Percentiles rank a stretch among this genome's conserved stretches.
Conservation (phyloP, 2,797 vertebrate genomes). For the Sebastes baramenuke region DNA sequence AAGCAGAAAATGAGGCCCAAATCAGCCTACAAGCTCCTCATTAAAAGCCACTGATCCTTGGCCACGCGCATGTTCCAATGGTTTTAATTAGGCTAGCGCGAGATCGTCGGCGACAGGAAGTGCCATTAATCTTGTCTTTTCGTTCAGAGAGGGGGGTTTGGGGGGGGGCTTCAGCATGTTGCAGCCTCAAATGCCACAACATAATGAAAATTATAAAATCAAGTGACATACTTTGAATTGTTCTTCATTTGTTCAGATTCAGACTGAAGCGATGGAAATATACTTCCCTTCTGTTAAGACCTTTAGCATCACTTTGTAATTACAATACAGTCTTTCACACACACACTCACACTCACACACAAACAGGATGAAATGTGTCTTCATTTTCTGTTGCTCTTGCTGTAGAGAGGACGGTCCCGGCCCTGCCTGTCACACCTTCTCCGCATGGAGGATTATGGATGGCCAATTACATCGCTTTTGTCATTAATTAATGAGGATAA, state of each 20-base stretch:
- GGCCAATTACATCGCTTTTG: constrained; percentile 88
- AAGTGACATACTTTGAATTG: constrained; percentile 35
- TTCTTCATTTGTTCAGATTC: constrained; percentile 9
- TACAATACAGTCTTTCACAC: constrained; percentile 4
- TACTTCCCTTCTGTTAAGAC: neutral
- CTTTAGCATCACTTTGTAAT: constrained; percentile 22
- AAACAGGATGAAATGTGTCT: constrained; percentile 48
- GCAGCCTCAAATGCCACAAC: constrained; percentile 64
- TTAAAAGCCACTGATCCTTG: constrained; percentile 95
- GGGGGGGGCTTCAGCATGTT: constrained; percentile 60
- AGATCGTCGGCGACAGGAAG: constrained; percentile 88
- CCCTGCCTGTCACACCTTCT: constrained; percentile 83
- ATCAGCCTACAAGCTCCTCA: constrained; percentile 94
- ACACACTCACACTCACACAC: constrained; percentile 21
- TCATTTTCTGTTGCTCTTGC: constrained; percentile 60
- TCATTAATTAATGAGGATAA: constrained; percentile 83
- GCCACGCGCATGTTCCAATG: constrained; percentile 88
- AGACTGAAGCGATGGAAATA: neutral
- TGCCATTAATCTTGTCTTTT: constrained; percentile 94
- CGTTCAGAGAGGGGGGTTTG: constrained; percentile 63
- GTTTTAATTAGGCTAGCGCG: constrained; percentile 91
- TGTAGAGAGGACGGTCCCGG: constrained; percentile 66
- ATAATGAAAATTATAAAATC: constrained; percentile 41
- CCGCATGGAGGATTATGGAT: constrained; percentile 86
- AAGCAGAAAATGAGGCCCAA: constrained; percentile 96